Conservation (phyloP, 2,888 invertebrate species). For the Andrena chrysosceles region DNA sequence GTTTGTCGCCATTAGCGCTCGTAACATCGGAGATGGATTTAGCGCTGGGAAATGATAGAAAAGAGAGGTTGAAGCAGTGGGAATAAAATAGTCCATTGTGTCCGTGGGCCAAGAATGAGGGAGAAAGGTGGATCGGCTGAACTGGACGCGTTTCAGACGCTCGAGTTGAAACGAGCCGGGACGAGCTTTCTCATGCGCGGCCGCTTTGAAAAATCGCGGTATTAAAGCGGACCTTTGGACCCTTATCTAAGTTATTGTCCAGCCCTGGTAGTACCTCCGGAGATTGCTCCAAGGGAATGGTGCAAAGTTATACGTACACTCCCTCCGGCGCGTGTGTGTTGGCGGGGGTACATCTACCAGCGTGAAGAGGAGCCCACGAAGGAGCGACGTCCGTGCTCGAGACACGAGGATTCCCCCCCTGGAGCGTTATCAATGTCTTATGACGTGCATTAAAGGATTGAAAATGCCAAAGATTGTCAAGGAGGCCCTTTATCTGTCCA, state of each 20-base stretch:
- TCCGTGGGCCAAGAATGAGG: neutral
- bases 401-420: slow-evolving; percentile 36
- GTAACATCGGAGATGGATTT: too few relatives aligned
- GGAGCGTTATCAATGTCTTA: slow-evolving; percentile 77
- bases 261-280: slow-evolving; percentile 69
- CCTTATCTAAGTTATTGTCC: slow-evolving; percentile 79
- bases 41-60: too few relatives aligned
- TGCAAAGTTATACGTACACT: slow-evolving; percentile 39
- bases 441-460: slow-evolving; percentile 79
- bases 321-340: neutral
- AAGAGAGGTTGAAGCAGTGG: too few relatives aligned
- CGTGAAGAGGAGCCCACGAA: slow-evolving; percentile 25
- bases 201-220: slow-evolving; percentile 70
- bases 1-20: too few relatives aligned
- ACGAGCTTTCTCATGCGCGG: slow-evolving; percentile 56
- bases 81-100: slow-evolving; percentile 3
- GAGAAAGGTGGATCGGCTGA: neutral
- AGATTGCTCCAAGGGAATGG: slow-evolving; percentile 69
- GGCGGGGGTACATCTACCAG: neutral
- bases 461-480: slow-evolving; percentile 79
- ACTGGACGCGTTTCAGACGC: slow-evolving; percentile 31
- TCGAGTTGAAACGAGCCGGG: slow-evolving; percentile 32
- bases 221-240: slow-evolving; percentile 72
- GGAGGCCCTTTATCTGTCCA: slow-evolving; percentile 78
- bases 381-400: slow-evolving; percentile 24